phyloP scores from a whole-genome alignment of 2,888 invertebrate species.

The Amphimallon solstitiale region DNA sequence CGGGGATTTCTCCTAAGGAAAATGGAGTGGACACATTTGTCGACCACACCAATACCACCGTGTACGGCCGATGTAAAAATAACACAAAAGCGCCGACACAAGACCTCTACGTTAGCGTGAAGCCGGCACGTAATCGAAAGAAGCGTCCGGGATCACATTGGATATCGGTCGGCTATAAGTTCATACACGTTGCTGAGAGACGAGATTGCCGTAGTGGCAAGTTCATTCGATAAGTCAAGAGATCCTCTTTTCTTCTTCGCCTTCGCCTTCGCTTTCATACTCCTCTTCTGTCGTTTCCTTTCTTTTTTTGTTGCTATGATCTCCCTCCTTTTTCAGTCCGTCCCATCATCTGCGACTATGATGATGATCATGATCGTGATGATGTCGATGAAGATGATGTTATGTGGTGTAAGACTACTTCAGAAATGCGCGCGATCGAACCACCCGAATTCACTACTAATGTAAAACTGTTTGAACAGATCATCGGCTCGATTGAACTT shows the following conservation, averaged over 20 bases:
- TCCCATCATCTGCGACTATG: too few relatives aligned
- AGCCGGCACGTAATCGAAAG: constrained; percentile 21
- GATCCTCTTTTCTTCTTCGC: background rate
- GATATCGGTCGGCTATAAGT: constrained; percentile 11
- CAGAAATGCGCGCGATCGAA: too few relatives aligned
- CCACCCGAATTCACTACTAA: background rate
- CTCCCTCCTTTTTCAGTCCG: too few relatives aligned
- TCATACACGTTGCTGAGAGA: background rate
- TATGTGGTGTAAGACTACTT: too few relatives aligned
- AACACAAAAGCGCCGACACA: constrained; percentile 4
- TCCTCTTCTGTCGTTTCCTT: too few relatives aligned
- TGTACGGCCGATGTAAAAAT: constrained; percentile 11
- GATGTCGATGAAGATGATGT: too few relatives aligned
- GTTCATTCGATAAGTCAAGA: constrained; percentile 10
- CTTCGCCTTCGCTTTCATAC: too few relatives aligned
- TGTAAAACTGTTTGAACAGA: constrained; percentile 28
- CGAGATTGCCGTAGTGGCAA: background rate
- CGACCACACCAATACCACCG: background rate
- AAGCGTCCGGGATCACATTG: constrained; percentile 14
- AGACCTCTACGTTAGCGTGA: background rate
- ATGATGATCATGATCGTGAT: too few relatives aligned
- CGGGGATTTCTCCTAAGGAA: constrained; percentile 1
- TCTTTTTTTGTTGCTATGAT: too few relatives aligned
- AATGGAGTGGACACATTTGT: constrained; percentile 15
- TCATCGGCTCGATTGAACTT: constrained; percentile 29